phyloP scores from a whole-genome alignment of 2,888 invertebrate genomes.

The Netelia fuscicornis region DNA sequence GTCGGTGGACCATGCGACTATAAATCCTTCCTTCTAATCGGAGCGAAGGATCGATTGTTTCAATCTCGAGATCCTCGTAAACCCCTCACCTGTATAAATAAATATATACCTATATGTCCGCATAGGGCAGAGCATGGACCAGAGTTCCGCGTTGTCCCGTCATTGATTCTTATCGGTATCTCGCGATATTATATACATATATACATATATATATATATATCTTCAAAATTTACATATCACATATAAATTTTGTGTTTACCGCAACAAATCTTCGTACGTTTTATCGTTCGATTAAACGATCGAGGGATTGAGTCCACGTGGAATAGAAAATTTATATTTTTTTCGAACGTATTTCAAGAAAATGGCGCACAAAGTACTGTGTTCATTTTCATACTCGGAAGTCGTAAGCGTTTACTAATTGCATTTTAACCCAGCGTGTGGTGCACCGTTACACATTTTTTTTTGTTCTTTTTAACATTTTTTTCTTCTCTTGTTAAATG shows the following conservation, averaged over 20 bases:
- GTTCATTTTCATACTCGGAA: constrained; percentile 35
- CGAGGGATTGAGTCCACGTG: too few relatives aligned
- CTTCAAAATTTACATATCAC: too few relatives aligned
- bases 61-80: constrained; percentile 63
- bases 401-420: constrained; percentile 60
- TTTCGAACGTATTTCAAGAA: too few relatives aligned
- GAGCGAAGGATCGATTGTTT: constrained; percentile 67
- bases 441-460: constrained; percentile 57
- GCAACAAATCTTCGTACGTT: constrained; percentile 10
- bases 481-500: not conserved
- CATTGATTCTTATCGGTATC: constrained; percentile 59
- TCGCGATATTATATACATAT: too few relatives aligned
- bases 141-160: constrained; percentile 52
- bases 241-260: too few relatives aligned
- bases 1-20: constrained; percentile 26
- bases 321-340: too few relatives aligned
- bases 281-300: too few relatives aligned
- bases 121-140: constrained; percentile 4
- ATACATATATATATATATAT: constrained; percentile 13
- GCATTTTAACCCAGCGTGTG: constrained; percentile 46
- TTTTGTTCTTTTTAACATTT: not conserved
- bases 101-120: not conserved
- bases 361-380: too few relatives aligned
- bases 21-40: constrained; percentile 65
- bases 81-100: constrained; percentile 15